Evolutionary conservation across 1,140 invertebrate genomes (phyloP), one percentile per base, ranked within the genome.

Genomic region (Leucophenga varia): DNA sequence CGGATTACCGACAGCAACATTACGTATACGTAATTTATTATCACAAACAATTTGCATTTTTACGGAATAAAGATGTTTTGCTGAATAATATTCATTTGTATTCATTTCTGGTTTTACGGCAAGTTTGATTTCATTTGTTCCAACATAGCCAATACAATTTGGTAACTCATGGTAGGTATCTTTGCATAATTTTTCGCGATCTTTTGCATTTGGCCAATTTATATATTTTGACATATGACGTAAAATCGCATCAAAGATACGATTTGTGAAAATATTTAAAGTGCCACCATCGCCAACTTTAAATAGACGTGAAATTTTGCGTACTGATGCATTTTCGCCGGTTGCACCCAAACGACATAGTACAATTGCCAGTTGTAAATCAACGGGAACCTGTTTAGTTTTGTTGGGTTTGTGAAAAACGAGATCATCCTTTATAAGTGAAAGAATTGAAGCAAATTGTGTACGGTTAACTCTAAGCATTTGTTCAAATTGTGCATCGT

Each of bases 221-320:
- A n/a, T n/a, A n/a, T n/a, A n/a, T n/a, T n/a, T n/a, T n/a, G n/a
- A 39, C 5, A 17, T 19, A 39, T 39, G 32, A 21, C 18, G 35
- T 6, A 45, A 17, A 18, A 47, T 28, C 10, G 35, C 44, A 22
- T 6, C n/a, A 30, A 39, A 38, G 13, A 38, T 31, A 19, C 44
- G 5, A 4, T 47, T 5, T 8, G 21, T 47, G 3, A 47, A 25
- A 35, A 6, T 45, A 18, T 5, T 21, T 21, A 45, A 7, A 13
- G 46, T 41, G 7, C 46, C 46, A n/a, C 46, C 37, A 25, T 47
- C 36, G 3, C 25, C 36, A 13, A 41, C 32, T 40, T 31, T 38
- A 40, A 47, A 47, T 14, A 25, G 31, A 6, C 28, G 31, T 35
- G 46, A 16, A 21, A 41, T 47, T 40, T 47, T 47, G 21, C 46